Conservation (phyloP, 30 jellyfish, hydroid and myxozoan genomes). For the Aurelia aurita region DNA sequence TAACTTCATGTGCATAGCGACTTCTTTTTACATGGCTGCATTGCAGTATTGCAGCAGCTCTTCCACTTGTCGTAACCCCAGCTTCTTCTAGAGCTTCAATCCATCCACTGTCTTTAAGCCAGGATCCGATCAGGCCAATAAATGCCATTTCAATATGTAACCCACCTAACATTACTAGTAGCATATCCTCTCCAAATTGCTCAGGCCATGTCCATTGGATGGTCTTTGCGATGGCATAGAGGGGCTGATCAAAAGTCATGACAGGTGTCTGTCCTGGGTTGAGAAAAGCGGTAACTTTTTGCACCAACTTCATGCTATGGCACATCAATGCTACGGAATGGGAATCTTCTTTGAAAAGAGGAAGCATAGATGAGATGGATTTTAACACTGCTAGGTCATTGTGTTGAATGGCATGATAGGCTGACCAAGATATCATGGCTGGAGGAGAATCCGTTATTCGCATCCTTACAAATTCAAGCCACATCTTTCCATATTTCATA, state of each 20-base stretch:
- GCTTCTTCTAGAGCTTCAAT: conserved; percentile 49
- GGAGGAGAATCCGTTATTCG: conserved; percentile 16
- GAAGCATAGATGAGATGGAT: conserved; percentile 53
- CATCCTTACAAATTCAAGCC: conserved; percentile 37
- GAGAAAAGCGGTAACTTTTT: conserved; percentile 28
- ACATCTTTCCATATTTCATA: conserved; percentile 29
- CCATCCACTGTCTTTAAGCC: conserved; percentile 72
- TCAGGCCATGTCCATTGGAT: conserved; percentile 60
- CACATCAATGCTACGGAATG: conserved; percentile 48
- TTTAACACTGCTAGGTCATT: conserved; percentile 44
- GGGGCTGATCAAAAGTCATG: conserved; percentile 57
- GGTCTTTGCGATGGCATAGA: conserved; percentile 54
- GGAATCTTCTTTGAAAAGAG: conserved; percentile 51
- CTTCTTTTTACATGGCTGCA: conserved; percentile 48
- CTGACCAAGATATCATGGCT: conserved; percentile 49
- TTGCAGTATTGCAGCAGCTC: conserved; percentile 43
- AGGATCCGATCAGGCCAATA: conserved; percentile 48
- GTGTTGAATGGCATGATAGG: conserved; percentile 47
- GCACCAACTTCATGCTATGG: conserved; percentile 44
- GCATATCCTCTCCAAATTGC: conserved; percentile 35
- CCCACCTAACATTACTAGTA: conserved; percentile 62
- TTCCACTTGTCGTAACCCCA: conserved; percentile 46
- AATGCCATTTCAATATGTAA: conserved; percentile 57
- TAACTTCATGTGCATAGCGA: conserved; percentile 58
- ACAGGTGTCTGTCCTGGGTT: conserved; percentile 43